These are phyloP conservation scores for Scophthalmus maximus DNA, from an alignment of 2,113 vertebrate species.

Conservation along the genomic window DNA sequence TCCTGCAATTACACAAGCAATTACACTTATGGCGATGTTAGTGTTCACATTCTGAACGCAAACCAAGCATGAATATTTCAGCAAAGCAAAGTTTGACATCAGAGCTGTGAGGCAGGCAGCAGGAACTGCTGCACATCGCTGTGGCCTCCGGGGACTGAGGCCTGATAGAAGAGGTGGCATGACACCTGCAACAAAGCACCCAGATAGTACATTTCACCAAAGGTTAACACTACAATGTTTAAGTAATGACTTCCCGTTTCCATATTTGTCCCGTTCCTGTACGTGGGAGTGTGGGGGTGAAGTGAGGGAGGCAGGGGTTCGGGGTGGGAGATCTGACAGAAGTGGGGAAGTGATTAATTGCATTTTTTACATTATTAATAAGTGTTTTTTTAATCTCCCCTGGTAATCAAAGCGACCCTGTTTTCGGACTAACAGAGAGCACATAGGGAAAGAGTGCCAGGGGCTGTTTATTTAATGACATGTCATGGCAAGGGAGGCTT, in stretches of 20 bases:
- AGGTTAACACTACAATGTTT: conserved; percentile 75
- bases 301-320: conserved; percentile 50
- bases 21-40: conserved; percentile 46
- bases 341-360: conserved; percentile 79
- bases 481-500: conserved; percentile 47
- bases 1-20: conserved; percentile 64
- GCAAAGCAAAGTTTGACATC: conserved; percentile 51
- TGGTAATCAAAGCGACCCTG: conserved; percentile 74
- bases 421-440: conserved; percentile 60
- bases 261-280: conserved; percentile 74
- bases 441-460: conserved; percentile 47
- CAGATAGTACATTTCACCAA: conserved; percentile 57
- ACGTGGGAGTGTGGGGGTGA: conserved; percentile 38
- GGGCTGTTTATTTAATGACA: conserved; percentile 72
- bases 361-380: conserved; percentile 83
- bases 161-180: conserved; percentile 14
- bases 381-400: conserved; percentile 62
- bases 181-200: conserved; percentile 66
- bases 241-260: conserved; percentile 73
- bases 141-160: conserved; percentile 41
- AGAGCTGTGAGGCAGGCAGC: conserved; percentile 10
- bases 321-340: conserved; percentile 75
- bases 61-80: conserved; percentile 68
- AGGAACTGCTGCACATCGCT: conserved; percentile 7
- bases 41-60: conserved; percentile 34